Evolutionary conservation across 53 echinoderm and acorn worm species (phyloP), one percentile per base, ranked within the genome.

Genomic region (Holothuria scabra): DNA sequence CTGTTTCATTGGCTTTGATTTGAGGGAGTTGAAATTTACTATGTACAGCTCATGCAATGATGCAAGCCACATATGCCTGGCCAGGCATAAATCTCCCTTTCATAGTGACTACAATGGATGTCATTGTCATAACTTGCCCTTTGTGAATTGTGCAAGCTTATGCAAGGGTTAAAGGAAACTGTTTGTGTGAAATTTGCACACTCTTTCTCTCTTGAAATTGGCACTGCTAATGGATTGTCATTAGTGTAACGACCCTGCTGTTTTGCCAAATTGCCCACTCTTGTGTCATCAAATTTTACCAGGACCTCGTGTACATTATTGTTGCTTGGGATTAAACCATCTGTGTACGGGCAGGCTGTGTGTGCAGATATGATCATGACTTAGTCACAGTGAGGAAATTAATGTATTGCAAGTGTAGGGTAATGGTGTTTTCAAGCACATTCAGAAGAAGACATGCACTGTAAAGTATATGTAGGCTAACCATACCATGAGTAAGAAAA

Each of bases 131-230:
- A 13, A 84, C 88, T 57, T 88, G 88, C 46, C 84, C 88, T 76
- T 83, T 84, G 35, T 88, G 84, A 14, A 88, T 88, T 21, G 84
- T 88, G 28, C 76, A 63, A 31, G 88, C 88, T 58, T 76, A 84
- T 22, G 84, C 76, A 28, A 76, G 84, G 59, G 65, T 88, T 2
- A 88, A 31, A 25, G 83, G 83, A 81, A 70, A 87, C 35, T 87
- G 87, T 46, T 83, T 76, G 5, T 37, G 4, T 18, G 58, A 44
- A n/a, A 60, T 56, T 64, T 61, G 59, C 21, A 61, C 44, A 76
- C 41, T 85, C 60, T 66, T 24, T 7, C 85, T 32, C 19, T 58
- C 20, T 84, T n/a, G 24, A 19, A 12, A 84, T 46, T 48, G 84
- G 84, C 5, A 84, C 55, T 49, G 69, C 52, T 11, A 25, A 7